Base-by-base conservation (phyloP, 53 echinoderm and acorn worm species). In the Holothuria leucospilota region DNA sequence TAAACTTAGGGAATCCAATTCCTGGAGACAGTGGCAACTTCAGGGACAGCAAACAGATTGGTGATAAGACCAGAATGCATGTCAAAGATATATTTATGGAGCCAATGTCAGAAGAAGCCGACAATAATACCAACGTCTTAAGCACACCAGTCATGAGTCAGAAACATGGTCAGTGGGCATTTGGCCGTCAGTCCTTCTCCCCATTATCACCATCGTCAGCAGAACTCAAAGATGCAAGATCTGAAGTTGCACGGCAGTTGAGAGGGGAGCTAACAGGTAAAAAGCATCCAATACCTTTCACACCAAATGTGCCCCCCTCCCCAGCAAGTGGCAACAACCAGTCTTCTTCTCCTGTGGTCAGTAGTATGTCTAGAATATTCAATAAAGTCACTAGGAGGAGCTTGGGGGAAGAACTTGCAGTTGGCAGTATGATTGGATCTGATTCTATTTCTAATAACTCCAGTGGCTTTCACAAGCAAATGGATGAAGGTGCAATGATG, bases 1-100 rank as follows among this genome's bases (percentile, higher is more conserved):
- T 93, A 38, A 96, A 96, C 59, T 59, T 93, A 26, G 88, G 90
- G 38, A 68, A 79, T 0, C 68, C 61, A 5, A 71, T 74, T 23
- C 77, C 88, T 20, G 89, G 39, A n/a, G 21, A 72, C 49, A 21
- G 88, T 30, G 78, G 24, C 24, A 88, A 89, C 59, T 62, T 81
- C 39, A 26, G 62, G 60, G 80, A 80, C 29, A 60, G 77, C 73
- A 40, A 64, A 49, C 49, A 46, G 39, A 38, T 14, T 13, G 41
- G 65, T 8, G 84, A 83, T 13, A 83, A 67, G 65, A 12, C 65
- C n/a, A 83, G 84, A 63, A 42, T 83, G 68, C 84, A 83, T 52
- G 67, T 64, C 51, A 83, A 83, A 67, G 67, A 83, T 46, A 66
- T 83, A 10, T 80, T 80, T 28, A 29, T 59, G 61, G 27, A 27